These are phyloP conservation scores for Heterodera schachtii DNA, from an alignment of 1,140 invertebrate genomes.

Conservation along the genomic window DNA sequence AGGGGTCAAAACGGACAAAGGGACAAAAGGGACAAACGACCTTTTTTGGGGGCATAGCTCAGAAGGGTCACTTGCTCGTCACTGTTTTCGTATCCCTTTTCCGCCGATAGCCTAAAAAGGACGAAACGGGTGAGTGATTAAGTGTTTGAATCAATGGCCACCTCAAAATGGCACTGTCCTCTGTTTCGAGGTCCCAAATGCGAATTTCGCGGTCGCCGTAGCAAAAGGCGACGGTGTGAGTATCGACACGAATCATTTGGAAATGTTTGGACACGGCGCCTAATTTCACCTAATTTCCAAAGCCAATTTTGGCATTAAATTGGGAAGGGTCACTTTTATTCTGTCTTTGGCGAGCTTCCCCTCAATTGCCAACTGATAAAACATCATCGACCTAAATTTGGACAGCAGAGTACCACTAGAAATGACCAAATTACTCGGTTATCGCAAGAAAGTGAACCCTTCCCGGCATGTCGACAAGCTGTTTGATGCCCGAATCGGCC, in stretches of 20 bases:
- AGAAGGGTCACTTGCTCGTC: slow-evolving; percentile 68
- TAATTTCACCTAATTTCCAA: slow-evolving; percentile 66
- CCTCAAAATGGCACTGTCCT: slow-evolving; percentile 74
- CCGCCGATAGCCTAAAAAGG: slow-evolving; percentile 53
- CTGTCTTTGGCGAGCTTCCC: slow-evolving; percentile 56
- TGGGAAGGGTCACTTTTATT: slow-evolving; percentile 38
- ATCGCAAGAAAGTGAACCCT: slow-evolving; percentile 37
- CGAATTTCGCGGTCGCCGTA: slow-evolving; percentile 71
- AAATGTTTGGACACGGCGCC: slow-evolving; percentile 74
- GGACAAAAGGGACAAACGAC: slow-evolving; percentile 53
- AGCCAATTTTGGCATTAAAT: neutral
- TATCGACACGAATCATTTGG: slow-evolving; percentile 38
- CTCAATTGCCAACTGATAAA: slow-evolving; percentile 65
- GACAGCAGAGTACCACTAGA: neutral
- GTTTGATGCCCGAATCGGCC: slow-evolving; percentile 40
- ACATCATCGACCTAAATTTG: slow-evolving; percentile 35
- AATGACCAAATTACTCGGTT: slow-evolving; percentile 27
- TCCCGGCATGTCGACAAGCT: slow-evolving; percentile 47
- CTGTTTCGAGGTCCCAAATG: slow-evolving; percentile 88
- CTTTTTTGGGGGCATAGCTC: slow-evolving; percentile 68
- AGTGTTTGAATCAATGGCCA: neutral
- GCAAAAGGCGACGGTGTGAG: slow-evolving; percentile 46
- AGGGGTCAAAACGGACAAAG: slow-evolving; percentile 32
- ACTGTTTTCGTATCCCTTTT: slow-evolving; percentile 65
- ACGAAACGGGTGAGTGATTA: neutral